Conservation (phyloP, 2,113 vertebrate genomes). For the Tupaia chinensis region DNA sequence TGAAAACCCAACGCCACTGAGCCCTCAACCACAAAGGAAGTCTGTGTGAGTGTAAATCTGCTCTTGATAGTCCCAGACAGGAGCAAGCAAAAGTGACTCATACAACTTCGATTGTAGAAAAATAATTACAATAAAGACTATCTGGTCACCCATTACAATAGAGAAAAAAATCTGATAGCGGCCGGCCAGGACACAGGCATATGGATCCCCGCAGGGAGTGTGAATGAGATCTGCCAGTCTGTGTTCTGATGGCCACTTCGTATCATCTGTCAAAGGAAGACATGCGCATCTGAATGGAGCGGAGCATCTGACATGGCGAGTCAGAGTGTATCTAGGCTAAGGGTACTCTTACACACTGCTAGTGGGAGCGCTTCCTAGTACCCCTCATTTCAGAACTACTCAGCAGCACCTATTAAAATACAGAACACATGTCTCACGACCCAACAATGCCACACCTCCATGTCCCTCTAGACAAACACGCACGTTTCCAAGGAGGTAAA, state of each 20-base stretch:
- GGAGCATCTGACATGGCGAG: background rate
- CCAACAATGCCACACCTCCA: background rate
- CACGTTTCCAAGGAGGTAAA: background rate
- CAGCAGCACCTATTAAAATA: background rate
- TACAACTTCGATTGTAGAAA: background rate
- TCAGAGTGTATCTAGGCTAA: background rate
- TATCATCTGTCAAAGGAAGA: background rate
- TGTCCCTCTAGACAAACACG: background rate
- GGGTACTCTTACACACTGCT: background rate
- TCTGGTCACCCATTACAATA: background rate
- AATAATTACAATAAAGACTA: background rate
- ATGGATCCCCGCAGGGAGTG: too few relatives aligned
- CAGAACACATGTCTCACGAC: background rate
- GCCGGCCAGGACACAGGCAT: background rate
- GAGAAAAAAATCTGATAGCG: background rate
- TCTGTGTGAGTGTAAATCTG: background rate
- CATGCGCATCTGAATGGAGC: background rate
- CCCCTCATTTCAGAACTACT: background rate
- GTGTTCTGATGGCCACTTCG: background rate
- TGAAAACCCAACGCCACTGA: background rate
- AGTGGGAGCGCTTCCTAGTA: background rate
- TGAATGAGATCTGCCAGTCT: background rate
- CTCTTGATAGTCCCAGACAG: background rate
- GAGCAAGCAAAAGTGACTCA: background rate
- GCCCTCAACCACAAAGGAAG: background rate